phyloP scores from a whole-genome alignment of 2,113 vertebrate species.

The Pseudopodoces humilis region DNA sequence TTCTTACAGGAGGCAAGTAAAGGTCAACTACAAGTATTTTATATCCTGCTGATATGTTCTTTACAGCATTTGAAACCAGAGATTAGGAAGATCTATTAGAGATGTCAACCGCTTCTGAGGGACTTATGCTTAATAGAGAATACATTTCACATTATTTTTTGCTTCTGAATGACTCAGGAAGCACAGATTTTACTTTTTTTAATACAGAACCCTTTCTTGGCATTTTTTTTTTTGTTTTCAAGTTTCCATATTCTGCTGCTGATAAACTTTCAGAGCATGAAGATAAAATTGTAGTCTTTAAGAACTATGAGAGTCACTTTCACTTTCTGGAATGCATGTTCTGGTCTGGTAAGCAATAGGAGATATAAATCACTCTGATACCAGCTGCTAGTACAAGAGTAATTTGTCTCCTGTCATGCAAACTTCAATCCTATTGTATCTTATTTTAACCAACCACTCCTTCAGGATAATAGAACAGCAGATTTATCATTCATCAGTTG shows the following conservation, averaged over 20 bases:
- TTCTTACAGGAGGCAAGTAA: not conserved
- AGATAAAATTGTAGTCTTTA: not conserved
- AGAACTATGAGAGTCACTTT: not conserved
- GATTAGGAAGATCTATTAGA: not conserved
- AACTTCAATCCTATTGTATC: not conserved
- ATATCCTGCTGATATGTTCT: not conserved
- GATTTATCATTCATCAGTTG: not conserved
- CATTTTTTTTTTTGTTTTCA: not conserved
- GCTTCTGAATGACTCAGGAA: slow-evolving; percentile 32
- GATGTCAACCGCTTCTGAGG: not conserved
- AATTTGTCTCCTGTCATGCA: not conserved
- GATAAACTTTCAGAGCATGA: not conserved
- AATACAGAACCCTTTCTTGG: not conserved
- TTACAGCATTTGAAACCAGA: not conserved
- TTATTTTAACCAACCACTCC: not conserved
- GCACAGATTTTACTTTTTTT: not conserved
- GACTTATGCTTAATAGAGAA: not conserved
- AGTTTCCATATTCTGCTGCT: not conserved
- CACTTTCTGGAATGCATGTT: not conserved
- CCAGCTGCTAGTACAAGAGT: not conserved
- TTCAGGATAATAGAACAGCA: not conserved
- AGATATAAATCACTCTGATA: not conserved
- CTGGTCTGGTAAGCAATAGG: not conserved
- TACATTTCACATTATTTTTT: slow-evolving; percentile 1
- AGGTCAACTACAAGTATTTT: not conserved